phyloP scores from a whole-genome alignment of 2,797 vertebrate species.

The Diglossa cyanea region DNA sequence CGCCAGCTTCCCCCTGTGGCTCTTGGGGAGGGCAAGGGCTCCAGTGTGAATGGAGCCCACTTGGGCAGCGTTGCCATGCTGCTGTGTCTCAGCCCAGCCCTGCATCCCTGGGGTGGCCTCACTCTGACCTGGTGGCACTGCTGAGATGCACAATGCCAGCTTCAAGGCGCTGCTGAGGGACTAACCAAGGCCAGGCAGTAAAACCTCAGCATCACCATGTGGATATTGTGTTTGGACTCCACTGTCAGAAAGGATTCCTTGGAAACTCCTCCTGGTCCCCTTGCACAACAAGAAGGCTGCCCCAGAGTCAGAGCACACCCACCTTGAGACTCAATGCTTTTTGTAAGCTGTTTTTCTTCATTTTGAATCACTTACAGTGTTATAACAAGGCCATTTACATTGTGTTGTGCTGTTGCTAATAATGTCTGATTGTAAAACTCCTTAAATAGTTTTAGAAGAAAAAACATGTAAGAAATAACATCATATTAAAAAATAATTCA shows the following conservation, averaged over 20 bases:
- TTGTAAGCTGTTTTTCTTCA: background rate
- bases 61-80: background rate
- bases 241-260: background rate
- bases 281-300: background rate
- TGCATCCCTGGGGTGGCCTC: rapidly evolving
- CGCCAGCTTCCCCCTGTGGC: rapidly evolving
- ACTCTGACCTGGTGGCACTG: rapidly evolving
- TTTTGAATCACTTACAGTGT: background rate
- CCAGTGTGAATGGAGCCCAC: no score
- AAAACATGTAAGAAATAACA: background rate
- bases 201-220: rapidly evolving
- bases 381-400: background rate
- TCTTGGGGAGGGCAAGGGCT: background rate
- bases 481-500: background rate
- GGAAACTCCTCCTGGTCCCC: background rate
- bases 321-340: background rate
- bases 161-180: background rate
- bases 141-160: rapidly evolving
- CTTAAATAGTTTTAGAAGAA: background rate
- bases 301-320: background rate
- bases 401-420: background rate
- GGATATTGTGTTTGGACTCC: background rate
- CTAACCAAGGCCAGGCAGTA: background rate
- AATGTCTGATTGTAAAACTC: background rate
- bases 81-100: rapidly evolving